A percentile compares a stretch with the other conserved stretches of the same genome.
phyloP scores from a whole-genome alignment of 2,113 vertebrate species.

The Phainopepla nitens region DNA sequence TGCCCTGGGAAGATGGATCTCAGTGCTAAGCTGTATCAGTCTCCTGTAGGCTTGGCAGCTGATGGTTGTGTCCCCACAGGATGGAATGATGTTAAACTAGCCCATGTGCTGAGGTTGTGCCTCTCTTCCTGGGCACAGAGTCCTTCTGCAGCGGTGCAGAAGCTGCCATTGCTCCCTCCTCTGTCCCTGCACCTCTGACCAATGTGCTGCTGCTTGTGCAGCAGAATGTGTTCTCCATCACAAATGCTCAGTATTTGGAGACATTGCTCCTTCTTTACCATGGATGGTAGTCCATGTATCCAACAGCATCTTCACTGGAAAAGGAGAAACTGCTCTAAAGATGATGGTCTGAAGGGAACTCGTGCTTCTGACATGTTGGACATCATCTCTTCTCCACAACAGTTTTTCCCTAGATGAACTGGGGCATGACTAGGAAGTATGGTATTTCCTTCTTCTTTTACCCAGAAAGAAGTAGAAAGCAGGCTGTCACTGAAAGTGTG shows the following conservation, averaged over 20 bases:
- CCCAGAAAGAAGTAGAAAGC: background rate
- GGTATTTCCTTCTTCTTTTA: background rate
- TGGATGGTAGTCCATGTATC: background rate
- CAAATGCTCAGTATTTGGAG: background rate
- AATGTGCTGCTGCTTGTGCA: background rate
- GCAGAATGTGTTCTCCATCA: background rate
- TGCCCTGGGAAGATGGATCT: background rate
- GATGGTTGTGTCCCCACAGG: background rate
- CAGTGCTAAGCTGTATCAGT: background rate
- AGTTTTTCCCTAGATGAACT: background rate
- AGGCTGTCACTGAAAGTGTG: background rate
- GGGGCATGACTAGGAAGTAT: background rate
- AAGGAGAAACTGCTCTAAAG: background rate
- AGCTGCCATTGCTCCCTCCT: background rate
- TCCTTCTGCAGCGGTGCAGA: background rate
- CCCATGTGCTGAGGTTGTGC: background rate
- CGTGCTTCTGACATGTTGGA: fast-evolving
- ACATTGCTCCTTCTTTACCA: background rate
- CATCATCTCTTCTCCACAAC: background rate
- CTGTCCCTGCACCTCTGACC: fast-evolving
- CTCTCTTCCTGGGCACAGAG: background rate
- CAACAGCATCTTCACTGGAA: fast-evolving
- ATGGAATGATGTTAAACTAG: background rate
- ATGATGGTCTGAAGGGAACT: background rate
- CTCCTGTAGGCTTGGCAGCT: background rate